Conservation (phyloP, 2,888 invertebrate species). For the Anoplius nigerrimus region DNA sequence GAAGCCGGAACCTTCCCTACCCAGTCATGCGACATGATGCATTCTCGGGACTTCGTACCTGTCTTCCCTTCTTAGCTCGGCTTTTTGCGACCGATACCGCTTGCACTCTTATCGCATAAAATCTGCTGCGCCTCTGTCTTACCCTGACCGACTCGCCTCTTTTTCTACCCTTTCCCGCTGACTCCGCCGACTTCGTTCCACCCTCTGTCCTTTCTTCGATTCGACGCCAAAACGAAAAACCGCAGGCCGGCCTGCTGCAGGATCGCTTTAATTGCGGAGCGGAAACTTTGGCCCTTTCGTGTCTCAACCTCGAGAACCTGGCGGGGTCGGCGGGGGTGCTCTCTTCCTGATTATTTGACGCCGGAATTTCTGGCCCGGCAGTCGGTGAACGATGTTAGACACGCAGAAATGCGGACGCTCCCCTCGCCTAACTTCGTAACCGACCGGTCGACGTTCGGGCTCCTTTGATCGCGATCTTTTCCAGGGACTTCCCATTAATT, state of each 20-base stretch:
- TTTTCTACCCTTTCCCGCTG: constrained; percentile 7
- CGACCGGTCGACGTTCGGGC: too few species aligned
- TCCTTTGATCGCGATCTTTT: too few species aligned
- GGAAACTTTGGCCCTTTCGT: constrained; percentile 37
- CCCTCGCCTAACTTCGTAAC: neutral
- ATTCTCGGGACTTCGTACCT: neutral
- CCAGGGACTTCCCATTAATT: too few species aligned
- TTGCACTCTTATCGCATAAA: constrained; percentile 3
- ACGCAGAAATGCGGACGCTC: neutral
- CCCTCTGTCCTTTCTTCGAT: constrained; percentile 22
- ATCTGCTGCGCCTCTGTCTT: neutral
- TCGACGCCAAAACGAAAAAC: constrained; percentile 39
- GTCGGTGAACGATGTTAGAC: constrained; percentile 11
- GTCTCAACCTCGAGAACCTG: constrained; percentile 6
- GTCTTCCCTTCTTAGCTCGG: neutral
- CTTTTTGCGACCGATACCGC: neutral
- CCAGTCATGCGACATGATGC: constrained; percentile 37
- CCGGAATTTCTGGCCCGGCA: constrained; percentile 6
- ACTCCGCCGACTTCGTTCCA: neutral
- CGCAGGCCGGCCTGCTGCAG: constrained; percentile 15
- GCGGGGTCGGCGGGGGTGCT: constrained; percentile 1
- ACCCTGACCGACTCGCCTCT: neutral
- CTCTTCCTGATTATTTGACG: constrained; percentile 35
- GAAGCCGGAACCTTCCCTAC: constrained; percentile 39
- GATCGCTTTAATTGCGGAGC: constrained; percentile 30